Evolutionary conservation across 2,888 invertebrate genomes (phyloP).

Genomic region (Drosophila recens): DNA sequence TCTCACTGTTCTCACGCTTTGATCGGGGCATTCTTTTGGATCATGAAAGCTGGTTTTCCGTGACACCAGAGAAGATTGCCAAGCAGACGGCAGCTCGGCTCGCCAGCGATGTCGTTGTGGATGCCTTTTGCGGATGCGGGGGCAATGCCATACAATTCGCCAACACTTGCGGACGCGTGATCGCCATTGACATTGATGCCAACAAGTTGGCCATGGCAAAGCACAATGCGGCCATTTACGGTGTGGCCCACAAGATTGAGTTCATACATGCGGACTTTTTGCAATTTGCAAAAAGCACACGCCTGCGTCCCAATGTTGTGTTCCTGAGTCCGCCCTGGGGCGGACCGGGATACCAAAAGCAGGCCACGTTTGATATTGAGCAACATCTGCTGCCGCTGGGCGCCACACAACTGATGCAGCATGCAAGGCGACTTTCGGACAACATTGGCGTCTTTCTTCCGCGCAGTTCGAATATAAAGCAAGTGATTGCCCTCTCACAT

Average conservation of each 20-base stretch:
- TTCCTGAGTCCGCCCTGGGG: constrained; percentile 99
- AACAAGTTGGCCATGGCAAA: constrained; percentile 94
- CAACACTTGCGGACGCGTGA: constrained; percentile 92
- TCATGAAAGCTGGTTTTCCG: constrained; percentile 99
- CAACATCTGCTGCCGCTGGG: constrained; percentile 90
- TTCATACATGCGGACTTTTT: constrained; percentile 97
- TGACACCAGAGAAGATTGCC: constrained; percentile 98
- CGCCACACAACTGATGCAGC: constrained; percentile 89
- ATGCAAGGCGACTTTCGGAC: constrained; percentile 89
- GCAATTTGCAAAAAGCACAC: constrained; percentile 87
- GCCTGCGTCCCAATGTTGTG: constrained; percentile 92
- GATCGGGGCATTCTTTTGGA: constrained; percentile 97
- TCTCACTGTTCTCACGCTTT: constrained; percentile 93
- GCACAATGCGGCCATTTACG: constrained; percentile 96
- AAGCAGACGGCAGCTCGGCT: constrained; percentile 95
- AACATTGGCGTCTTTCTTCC: constrained; percentile 96
- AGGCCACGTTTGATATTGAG: constrained; percentile 90
- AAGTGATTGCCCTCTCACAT: constrained; percentile 90
- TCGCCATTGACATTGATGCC: constrained; percentile 98
- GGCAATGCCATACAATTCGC: constrained; percentile 99
- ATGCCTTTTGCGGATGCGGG: constrained; percentile 99
- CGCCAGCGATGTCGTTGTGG: constrained; percentile 92
- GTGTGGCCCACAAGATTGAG: constrained; percentile 93
- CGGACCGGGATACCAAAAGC: constrained; percentile 92
- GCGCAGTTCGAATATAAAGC: constrained; percentile 92